Conservation (phyloP, 2,797 vertebrate genomes). For the Thaleichthys pacificus region DNA sequence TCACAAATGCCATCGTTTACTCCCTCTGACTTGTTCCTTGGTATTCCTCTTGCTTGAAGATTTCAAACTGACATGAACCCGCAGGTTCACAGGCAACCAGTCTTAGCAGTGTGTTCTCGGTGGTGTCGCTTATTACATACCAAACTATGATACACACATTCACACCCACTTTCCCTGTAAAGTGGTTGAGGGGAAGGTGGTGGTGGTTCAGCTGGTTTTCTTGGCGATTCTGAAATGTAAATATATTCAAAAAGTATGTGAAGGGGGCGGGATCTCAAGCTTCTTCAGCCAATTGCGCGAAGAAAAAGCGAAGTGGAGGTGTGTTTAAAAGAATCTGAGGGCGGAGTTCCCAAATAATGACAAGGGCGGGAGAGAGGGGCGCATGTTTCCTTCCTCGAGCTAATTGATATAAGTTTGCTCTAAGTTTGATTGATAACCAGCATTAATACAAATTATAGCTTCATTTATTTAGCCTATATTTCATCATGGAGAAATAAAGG, state of each 20-base stretch:
- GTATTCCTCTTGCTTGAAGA: conserved; percentile 67
- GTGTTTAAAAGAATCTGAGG: conserved; percentile 39
- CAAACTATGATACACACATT: conserved; percentile 22
- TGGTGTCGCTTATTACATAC: conserved; percentile 58
- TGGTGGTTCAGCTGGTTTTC: conserved; percentile 55
- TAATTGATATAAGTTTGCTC: conserved; percentile 66
- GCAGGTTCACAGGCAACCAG: conserved; percentile 67
- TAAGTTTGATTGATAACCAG: conserved; percentile 67
- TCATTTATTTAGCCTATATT: no score
- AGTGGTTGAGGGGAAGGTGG: conserved; percentile 26
- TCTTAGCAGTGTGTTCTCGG: conserved; percentile 37
- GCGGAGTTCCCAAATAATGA: conserved; percentile 35
- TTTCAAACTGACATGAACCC: conserved; percentile 69
- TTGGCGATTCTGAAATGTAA: conserved; percentile 71
- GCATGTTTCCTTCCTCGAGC: conserved; percentile 36
- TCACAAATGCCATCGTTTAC: conserved; percentile 68
- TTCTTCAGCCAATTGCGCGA: conserved; percentile 55
- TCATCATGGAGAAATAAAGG: no score
- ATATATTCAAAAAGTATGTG: conserved; percentile 62
- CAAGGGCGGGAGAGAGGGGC: conserved; percentile 21
- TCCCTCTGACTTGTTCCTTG: conserved; percentile 47
- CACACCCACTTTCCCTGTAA: conserved; percentile 45
- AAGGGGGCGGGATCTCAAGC: conserved; percentile 50
- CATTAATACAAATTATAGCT: conserved; percentile 38
- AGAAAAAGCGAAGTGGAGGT: conserved; percentile 52